Conservation (phyloP, 2,113 vertebrate genomes). For the Acinonyx jubatus region DNA sequence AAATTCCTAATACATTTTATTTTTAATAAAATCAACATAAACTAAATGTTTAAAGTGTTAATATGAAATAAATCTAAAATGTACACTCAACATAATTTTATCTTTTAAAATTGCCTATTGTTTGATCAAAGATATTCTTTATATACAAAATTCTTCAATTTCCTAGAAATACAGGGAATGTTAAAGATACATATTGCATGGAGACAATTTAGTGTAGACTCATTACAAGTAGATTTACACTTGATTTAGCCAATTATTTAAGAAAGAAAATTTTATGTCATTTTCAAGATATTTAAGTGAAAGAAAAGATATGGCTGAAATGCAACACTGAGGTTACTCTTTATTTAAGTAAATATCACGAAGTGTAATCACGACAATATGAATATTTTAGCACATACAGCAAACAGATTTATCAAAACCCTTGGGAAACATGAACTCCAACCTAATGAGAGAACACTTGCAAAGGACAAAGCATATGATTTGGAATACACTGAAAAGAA, state of each 20-base stretch:
- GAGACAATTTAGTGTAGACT: background rate
- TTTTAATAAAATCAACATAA: slow-evolving; percentile 6
- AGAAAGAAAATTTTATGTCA: background rate
- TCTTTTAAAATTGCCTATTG: background rate
- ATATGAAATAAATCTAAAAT: background rate
- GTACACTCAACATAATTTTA: background rate
- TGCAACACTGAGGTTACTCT: background rate
- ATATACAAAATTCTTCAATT: background rate
- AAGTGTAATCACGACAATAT: background rate
- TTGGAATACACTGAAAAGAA: slow-evolving; percentile 51
- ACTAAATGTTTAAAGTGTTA: background rate
- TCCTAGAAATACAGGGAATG: background rate
- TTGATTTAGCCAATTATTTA: background rate
- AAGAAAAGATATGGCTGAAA: background rate
- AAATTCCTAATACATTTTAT: background rate
- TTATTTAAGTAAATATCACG: background rate
- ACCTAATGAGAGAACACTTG: slow-evolving; percentile 32
- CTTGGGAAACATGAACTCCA: background rate
- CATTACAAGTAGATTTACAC: background rate
- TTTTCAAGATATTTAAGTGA: background rate
- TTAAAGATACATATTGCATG: background rate
- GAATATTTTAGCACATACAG: slow-evolving; percentile 22
- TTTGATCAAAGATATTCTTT: background rate
- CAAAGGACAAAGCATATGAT: background rate
- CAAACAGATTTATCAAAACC: background rate